Conservation (phyloP, 2,113 vertebrate genomes). For the Phoxinus phoxinus region DNA sequence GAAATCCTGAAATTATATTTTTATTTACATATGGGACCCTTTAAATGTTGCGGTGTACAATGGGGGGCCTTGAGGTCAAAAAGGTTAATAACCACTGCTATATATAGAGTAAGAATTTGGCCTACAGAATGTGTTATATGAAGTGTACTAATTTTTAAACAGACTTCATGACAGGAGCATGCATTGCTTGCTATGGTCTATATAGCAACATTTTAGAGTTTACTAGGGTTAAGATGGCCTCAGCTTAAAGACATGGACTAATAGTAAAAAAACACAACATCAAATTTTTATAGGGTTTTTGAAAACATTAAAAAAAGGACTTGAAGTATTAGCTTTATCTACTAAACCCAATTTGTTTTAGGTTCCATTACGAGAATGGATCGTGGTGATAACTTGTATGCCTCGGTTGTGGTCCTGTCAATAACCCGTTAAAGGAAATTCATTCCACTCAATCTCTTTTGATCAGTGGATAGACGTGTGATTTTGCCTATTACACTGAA, state of each 20-base stretch:
- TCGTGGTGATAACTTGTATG: not conserved
- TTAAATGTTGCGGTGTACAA: no score
- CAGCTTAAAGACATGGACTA: not conserved
- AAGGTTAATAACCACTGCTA: no score
- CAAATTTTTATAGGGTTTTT: not conserved
- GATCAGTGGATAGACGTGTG: constrained; percentile 56
- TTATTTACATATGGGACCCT: no score
- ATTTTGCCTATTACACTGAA: constrained; percentile 32
- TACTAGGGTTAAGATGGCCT: not conserved
- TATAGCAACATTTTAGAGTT: not conserved
- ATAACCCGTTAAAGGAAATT: not conserved
- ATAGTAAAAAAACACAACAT: not conserved
- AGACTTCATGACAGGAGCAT: not conserved
- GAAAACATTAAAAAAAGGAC: no score
- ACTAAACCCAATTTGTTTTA: not conserved
- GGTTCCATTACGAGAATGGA: constrained; percentile 5
- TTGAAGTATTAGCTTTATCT: not conserved
- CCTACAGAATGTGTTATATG: no score
- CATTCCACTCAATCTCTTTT: constrained; percentile 9
- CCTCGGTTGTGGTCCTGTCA: not conserved
- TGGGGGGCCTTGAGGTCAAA: no score
- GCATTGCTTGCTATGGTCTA: not conserved
- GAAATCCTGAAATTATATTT: no score
- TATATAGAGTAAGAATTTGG: no score
- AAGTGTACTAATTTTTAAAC: no score